A percentile compares a stretch with the other conserved stretches of the same genome.
phyloP scores from a whole-genome alignment of 2,888 invertebrate species.

The Lepeophtheirus nordmannii region DNA sequence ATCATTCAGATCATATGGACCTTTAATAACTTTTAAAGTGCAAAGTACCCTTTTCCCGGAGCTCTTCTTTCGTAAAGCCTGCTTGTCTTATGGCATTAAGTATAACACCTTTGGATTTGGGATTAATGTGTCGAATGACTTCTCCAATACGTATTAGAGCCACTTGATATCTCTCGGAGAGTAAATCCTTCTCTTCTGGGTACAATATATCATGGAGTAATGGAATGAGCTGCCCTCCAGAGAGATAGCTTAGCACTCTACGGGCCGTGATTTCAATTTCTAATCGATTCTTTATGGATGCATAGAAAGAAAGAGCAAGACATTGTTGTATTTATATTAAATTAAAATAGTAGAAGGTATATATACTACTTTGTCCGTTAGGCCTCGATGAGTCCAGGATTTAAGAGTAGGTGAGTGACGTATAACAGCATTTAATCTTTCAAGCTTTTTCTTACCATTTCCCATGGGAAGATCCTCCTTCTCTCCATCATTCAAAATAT shows the following conservation, averaged over 20 bases:
- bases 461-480: conserved; percentile 1
- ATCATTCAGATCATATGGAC: too few species aligned
- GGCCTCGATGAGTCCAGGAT: conserved; percentile 1
- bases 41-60: conserved; percentile 2
- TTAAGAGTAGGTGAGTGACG: conserved; percentile 14
- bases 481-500: neutral
- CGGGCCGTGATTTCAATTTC: conserved; percentile 19
- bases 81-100: conserved; percentile 14
- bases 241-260: conserved; percentile 1
- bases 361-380: neutral
- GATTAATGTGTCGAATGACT: neutral
- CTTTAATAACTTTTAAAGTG: too few species aligned
- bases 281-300: neutral
- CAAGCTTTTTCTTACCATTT: neutral
- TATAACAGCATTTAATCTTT: conserved; percentile 14
- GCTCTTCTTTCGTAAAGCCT: conserved; percentile 11
- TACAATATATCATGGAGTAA: conserved; percentile 14
- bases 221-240: conserved; percentile 15
- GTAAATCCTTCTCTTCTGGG: conserved; percentile 8
- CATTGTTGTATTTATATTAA: neutral
- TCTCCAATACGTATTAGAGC: conserved; percentile 15
- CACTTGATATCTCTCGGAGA: conserved; percentile 2
- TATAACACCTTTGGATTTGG: conserved; percentile 9
- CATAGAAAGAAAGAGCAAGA: neutral
- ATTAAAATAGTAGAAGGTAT: neutral